A percentile compares a stretch with the other conserved stretches of the same genome.
phyloP scores from a whole-genome alignment of 2,888 invertebrate species.

The Oligia strigilis region DNA sequence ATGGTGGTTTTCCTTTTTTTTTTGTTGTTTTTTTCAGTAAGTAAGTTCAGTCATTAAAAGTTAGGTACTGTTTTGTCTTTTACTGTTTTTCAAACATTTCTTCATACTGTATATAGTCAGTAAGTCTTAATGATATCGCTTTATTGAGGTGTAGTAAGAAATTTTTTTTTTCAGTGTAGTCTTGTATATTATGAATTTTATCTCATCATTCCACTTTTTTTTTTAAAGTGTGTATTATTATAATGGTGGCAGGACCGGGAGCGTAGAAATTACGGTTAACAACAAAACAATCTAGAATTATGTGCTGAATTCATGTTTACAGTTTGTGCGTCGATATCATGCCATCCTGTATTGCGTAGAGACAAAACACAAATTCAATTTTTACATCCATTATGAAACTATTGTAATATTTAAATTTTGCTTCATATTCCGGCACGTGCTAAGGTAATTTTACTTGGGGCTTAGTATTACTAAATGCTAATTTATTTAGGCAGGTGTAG shows the following conservation, averaged over 20 bases:
- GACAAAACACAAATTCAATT: not conserved
- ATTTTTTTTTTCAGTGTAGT: not conserved
- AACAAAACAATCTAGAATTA: not conserved
- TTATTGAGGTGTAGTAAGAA: no score
- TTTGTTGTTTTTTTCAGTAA: no score
- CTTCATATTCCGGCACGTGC: not conserved
- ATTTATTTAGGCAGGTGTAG: conserved; percentile 12
- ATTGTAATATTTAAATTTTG: conserved; percentile 13
- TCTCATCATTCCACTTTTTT: no score
- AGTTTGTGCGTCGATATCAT: not conserved
- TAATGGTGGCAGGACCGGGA: no score
- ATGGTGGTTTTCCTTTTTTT: no score
- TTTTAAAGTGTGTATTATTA: no score
- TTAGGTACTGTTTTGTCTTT: no score
- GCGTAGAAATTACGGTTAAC: no score
- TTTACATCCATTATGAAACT: not conserved
- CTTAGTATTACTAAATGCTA: not conserved
- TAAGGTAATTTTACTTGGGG: conserved; percentile 1
- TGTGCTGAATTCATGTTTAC: not conserved
- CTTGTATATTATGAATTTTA: not conserved
- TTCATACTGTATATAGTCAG: no score
- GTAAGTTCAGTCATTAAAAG: no score
- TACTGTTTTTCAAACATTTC: no score
- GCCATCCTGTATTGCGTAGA: not conserved
- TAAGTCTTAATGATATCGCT: no score